Percentiles rank a stretch among this genome's conserved stretches.
phyloP scores from a whole-genome alignment of 2,888 invertebrate genomes.

The Sabatieria punctata region DNA sequence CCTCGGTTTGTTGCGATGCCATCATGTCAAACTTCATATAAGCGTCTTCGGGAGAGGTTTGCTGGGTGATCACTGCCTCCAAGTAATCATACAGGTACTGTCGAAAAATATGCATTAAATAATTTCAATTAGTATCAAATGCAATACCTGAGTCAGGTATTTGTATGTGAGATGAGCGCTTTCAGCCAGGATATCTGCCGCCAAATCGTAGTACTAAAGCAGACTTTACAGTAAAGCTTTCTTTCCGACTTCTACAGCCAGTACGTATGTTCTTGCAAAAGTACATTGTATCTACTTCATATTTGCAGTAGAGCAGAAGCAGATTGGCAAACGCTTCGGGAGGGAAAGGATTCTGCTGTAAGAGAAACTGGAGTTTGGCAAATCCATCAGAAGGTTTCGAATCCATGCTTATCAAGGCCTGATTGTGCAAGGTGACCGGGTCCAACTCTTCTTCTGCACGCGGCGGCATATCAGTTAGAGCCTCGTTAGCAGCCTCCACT shows the following conservation, averaged over 20 bases:
- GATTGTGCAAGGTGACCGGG: slow-evolving; percentile 89
- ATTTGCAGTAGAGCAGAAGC: slow-evolving; percentile 79
- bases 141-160: slow-evolving; percentile 63
- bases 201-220: slow-evolving; percentile 65
- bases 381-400: slow-evolving; percentile 72
- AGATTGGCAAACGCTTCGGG: slow-evolving; percentile 94
- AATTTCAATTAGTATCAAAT: no score
- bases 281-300: slow-evolving; percentile 44
- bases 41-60: slow-evolving; percentile 88
- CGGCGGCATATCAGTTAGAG: slow-evolving; percentile 43
- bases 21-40: slow-evolving; percentile 86
- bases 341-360: slow-evolving; percentile 89
- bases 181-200: slow-evolving; percentile 92
- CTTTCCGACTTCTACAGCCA: slow-evolving; percentile 1
- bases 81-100: slow-evolving; percentile 80
- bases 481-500: slow-evolving; percentile 27
- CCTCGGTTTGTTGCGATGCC: slow-evolving; percentile 72
- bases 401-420: slow-evolving; percentile 78
- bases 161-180: slow-evolving; percentile 90
- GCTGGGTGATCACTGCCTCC: slow-evolving; percentile 88
- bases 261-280: background rate
- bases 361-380: slow-evolving; percentile 74
- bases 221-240: no score
- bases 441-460: slow-evolving; percentile 89
- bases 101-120: slow-evolving; percentile 19